Conservation (phyloP, 35 echinoderm and acorn worm genomes). For the Heliocidaris tuberculata region DNA sequence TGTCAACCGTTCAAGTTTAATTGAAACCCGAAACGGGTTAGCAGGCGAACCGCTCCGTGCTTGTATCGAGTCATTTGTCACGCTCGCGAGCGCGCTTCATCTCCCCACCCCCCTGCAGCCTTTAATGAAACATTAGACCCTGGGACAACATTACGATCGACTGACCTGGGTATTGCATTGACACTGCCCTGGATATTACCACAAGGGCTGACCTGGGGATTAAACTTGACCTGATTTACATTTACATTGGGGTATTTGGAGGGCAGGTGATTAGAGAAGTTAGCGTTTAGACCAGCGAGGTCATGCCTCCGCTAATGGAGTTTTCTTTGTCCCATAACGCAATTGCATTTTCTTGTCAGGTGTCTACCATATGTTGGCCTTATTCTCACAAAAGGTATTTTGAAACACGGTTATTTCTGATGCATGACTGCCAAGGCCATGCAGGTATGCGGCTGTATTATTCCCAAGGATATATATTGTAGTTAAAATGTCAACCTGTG, state of each 20-base stretch:
- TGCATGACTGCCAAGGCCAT: neutral
- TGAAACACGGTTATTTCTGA: neutral
- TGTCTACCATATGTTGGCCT: neutral
- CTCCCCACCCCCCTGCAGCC: neutral
- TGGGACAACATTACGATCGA: neutral
- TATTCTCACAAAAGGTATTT: neutral
- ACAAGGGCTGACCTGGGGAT: slow-evolving; percentile 10
- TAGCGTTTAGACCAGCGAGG: neutral
- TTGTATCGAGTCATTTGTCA: slow-evolving; percentile 30
- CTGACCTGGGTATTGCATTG: slow-evolving; percentile 24
- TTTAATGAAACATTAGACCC: neutral
- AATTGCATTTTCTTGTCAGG: slow-evolving; percentile 4
- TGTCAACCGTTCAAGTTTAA: slow-evolving; percentile 25
- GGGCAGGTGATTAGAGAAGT: neutral
- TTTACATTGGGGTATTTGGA: neutral
- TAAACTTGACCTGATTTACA: slow-evolving; percentile 30
- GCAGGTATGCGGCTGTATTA: neutral
- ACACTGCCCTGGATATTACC: slow-evolving; percentile 3
- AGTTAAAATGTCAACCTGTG: neutral
- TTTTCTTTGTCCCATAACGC: slow-evolving; percentile 2
- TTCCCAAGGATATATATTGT: neutral
- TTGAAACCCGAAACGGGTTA: neutral
- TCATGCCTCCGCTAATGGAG: neutral
- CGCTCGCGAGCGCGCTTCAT: neutral
- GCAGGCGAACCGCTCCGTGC: slow-evolving; percentile 4